Evolutionary conservation across 2,888 invertebrate species (phyloP), one percentile per base, ranked within the genome.

Genomic region (Electrophaes corylata): DNA sequence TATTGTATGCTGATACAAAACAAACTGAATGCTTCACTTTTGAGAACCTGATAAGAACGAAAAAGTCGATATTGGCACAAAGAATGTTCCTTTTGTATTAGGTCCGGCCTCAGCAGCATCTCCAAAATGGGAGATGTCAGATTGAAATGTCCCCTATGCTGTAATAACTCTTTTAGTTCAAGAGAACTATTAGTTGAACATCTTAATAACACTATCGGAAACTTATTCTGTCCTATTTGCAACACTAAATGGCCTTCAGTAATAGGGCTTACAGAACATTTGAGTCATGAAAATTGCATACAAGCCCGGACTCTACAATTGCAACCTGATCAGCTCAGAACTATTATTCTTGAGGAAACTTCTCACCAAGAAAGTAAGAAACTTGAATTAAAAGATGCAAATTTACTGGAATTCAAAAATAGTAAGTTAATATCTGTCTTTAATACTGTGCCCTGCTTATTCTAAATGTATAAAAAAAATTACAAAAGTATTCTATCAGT

Each of bases 111-210:
- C 41, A 8, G n/a, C 20, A 16, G 54, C 63, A 51, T 68, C 62
- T 49, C 57, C 66, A 85, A 70, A 72, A 94, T 94, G 94, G 93
- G 91, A 76, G 89, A 91, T 53, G 70, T 75, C 78, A 75, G 68
- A 74, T 92, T 73, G 76, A 87, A 78, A 64, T 95, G 95, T 69
- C 94, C 95, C 35, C 86, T 95, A 76, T 95, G 95, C 78, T 95
- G 95, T 72, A 92, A 92, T 60, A 92, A 93, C 76, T 92, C 88
- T 55, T 95, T 95, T 84, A 77, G 84, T 60, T 92, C 93, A 56
- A 92, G 92, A 62, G 82, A 92, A 86, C 72, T 93, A 88, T 83
- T 92, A 89, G 66, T 83, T 88, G 71, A 93, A 81, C 88, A 91
- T 73, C 88, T 94, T 72, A 83, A 91, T 20, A 92, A 92, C 75